These are phyloP conservation scores for Hemaris fuciformis DNA, from an alignment of 2,888 invertebrate species.

Conservation along the genomic window DNA sequence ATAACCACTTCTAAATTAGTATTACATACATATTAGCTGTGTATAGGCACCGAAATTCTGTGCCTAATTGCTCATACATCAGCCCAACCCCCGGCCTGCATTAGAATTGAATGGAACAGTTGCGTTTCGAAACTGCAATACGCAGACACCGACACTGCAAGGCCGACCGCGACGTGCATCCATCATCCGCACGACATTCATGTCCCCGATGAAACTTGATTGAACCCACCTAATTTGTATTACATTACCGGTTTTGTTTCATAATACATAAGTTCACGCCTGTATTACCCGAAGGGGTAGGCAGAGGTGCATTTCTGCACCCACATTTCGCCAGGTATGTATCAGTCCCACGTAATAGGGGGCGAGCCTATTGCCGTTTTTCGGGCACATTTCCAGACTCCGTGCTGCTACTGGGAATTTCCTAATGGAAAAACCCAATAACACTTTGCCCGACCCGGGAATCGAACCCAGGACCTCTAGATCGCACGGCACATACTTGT, in stretches of 20 bases:
- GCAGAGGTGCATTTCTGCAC: too few species aligned
- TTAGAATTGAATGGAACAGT: conserved; percentile 3
- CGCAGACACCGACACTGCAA: background rate
- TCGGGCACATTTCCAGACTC: too few species aligned
- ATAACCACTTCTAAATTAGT: background rate
- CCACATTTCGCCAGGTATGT: too few species aligned
- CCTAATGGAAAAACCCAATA: too few species aligned
- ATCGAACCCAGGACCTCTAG: too few species aligned
- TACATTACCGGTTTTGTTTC: background rate
- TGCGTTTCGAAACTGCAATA: background rate
- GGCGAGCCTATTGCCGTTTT: too few species aligned
- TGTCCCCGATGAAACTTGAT: conserved; percentile 19
- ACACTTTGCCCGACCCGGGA: too few species aligned
- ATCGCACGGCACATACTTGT: too few species aligned
- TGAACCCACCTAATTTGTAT: background rate
- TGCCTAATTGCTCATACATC: background rate
- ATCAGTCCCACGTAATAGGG: too few species aligned
- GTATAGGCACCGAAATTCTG: background rate
- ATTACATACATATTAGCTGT: background rate
- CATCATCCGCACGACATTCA: conserved; percentile 22
- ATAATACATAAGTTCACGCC: too few species aligned
- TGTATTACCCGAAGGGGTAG: too few species aligned
- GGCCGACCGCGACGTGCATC: conserved; percentile 1
- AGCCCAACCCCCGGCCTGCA: background rate
- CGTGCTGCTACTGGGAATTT: too few species aligned